Evolutionary conservation across 2,888 invertebrate genomes (phyloP).

Genomic region (Heliconius charithonia): DNA sequence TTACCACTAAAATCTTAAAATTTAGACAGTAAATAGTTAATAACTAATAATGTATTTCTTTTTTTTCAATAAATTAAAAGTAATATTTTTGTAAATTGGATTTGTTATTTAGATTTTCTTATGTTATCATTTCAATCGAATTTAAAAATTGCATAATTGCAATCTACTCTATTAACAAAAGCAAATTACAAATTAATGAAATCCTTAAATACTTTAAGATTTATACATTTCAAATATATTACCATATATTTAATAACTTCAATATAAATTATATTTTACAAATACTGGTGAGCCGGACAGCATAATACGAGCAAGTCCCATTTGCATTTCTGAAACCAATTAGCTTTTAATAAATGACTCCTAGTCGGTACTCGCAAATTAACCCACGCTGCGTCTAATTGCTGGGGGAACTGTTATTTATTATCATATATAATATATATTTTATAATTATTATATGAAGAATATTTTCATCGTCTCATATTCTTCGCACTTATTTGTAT

Average conservation of each 20-base stretch:
- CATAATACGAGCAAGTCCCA: constrained; percentile 18
- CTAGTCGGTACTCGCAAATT: constrained; percentile 8
- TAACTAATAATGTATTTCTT: too few species aligned
- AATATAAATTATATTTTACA: constrained; percentile 13
- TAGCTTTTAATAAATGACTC: constrained; percentile 23
- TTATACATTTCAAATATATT: background rate
- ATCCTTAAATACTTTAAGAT: background rate
- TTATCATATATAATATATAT: constrained; percentile 1
- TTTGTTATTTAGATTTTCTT: too few species aligned
- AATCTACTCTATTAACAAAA: too few species aligned
- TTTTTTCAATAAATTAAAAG: too few species aligned
- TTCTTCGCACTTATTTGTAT: background rate
- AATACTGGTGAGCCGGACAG: constrained; percentile 24
- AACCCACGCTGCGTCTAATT: constrained; percentile 15
- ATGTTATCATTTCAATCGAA: too few species aligned
- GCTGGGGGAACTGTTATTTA: constrained; percentile 3
- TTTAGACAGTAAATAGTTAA: background rate
- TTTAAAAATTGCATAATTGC: too few species aligned
- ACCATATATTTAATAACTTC: constrained; percentile 4
- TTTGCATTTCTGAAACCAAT: constrained; percentile 28
- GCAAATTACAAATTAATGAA: background rate
- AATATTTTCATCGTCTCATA: background rate
- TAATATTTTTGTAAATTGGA: too few species aligned
- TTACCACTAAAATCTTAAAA: background rate
- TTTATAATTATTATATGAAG: background rate